Base-by-base conservation (phyloP, 2,888 invertebrate species). In the Pterostichus madidus region DNA sequence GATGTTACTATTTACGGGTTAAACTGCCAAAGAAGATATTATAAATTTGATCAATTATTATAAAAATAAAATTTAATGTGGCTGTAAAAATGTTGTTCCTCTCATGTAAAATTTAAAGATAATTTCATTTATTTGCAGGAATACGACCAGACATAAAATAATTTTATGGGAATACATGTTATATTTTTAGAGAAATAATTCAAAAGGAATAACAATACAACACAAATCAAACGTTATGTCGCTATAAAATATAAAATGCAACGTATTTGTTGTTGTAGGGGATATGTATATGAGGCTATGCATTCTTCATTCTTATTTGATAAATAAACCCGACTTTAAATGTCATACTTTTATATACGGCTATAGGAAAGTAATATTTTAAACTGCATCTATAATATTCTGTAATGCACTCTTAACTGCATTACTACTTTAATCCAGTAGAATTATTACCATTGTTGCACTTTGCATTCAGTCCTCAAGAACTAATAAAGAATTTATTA, bases 31-130 rank as follows among this genome's bases (percentile, higher is more conserved):
- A 15, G 17, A 49, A 15, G 53, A 56, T 56, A 15, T 7, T 59
- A 10, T 59, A n/a, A 59, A 15, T 10, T 7, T 39, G 15, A 10
- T 7, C 11, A 59, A 64, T 35, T 31, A 35, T 35, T 17, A 32
- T 8, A 44, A 64, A 61, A n/a, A 79, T 79, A 64, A 79, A 79
- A 79, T 64, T 59, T 61, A 31, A n/a, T n/a, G 56, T 53, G 31
- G 56, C 11, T 17, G 35, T 76, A 76, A 76, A 76, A 24, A 31
- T 77, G 3, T 39, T 39, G 39, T 39, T 39, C 44, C 49, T 24
- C 17, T 64, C 32, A 64, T 32, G 35, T 64, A 64, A 64, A 35
- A 64, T 64, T 64, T 64, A 32, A 32, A 75, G 52, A 75, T 52
- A 75, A 75, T 75, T 52, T 52, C 49, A 75, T 75, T 64, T 13